Conservation (phyloP, 2,113 vertebrate genomes). For the Acanthochromis polyacanthus region DNA sequence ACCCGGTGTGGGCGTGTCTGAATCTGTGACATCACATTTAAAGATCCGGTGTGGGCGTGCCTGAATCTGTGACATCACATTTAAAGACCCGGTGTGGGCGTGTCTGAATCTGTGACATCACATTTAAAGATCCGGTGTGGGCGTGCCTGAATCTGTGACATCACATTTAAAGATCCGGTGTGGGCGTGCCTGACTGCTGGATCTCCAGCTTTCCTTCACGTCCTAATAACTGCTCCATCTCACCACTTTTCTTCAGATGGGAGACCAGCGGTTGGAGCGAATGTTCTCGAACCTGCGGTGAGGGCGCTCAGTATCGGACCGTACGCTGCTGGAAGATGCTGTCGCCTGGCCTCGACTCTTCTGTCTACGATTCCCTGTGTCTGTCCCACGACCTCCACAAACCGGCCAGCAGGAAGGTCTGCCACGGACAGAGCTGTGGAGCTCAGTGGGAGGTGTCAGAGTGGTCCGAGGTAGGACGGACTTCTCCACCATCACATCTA, state of each 20-base stretch:
- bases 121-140: too few relatives aligned
- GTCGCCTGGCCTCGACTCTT: slow-evolving; percentile 91
- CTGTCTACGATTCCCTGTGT: slow-evolving; percentile 90
- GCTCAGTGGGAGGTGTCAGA: slow-evolving; percentile 91
- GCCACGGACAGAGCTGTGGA: slow-evolving; percentile 90
- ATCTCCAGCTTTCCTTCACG: too few relatives aligned
- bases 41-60: too few relatives aligned
- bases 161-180: not conserved
- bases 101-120: too few relatives aligned
- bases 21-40: too few relatives aligned
- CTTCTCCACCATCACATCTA: too few relatives aligned
- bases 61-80: too few relatives aligned
- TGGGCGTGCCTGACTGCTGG: too few relatives aligned
- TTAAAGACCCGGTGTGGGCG: too few relatives aligned
- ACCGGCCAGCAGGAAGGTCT: slow-evolving; percentile 90
- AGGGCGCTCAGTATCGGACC: slow-evolving; percentile 89
- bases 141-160: not conserved
- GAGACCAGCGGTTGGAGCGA: slow-evolving; percentile 93
- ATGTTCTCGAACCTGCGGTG: slow-evolving; percentile 90
- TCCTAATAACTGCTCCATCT: not conserved
- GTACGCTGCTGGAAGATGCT: slow-evolving; percentile 96
- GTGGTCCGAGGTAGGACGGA: slow-evolving; percentile 87
- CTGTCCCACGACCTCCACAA: slow-evolving; percentile 87
- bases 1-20: too few relatives aligned
- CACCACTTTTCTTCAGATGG: slow-evolving; percentile 82